Evolutionary conservation across 2,797 vertebrate genomes (phyloP), one percentile per base, ranked within the genome.

Genomic region (Acipenser ruthenus): DNA sequence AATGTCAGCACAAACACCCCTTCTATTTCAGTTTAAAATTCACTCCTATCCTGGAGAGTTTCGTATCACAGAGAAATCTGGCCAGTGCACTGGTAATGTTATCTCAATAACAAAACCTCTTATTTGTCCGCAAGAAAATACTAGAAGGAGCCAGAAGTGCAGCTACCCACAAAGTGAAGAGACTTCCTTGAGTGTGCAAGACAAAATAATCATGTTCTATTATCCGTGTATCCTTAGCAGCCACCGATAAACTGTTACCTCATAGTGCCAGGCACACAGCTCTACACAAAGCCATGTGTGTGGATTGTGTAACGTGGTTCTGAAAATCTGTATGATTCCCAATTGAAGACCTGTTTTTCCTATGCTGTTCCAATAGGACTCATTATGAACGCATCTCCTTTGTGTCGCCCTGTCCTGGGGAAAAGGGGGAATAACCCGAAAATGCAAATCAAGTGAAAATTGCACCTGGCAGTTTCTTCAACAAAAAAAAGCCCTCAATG

Each of bases 1-100:
- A 76, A 80, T 70, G 76, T 77, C 64, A 74, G 60, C 64, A 73
- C 70, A 75, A 76, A 67, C 7, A 74, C 11, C 56, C 70, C 73
- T 67, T 7, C 13, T 72, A 60, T 66, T 63, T 67, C 65, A 73
- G 63, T 50, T 10, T 68, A 55, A 55, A 55, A 8, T 8, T 37
- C 60, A 62, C 18, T 62, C 52, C 52, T 55, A 9, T n/a, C n/a
- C n/a, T n/a, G 9, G 52, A 9, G 47, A 48, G 60, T 62, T 62
- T 79, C 55, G 68, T 56, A 66, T 56, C 66, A 2, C 63, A 37
- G 23, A 37, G 23, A 37, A 37, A 37, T 37, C 23, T 37, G 23
- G 2, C 23, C 23, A 62, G 13, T 58, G 55, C 12, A 6, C 55
- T 58, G 60, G 60, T 37, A 37, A 37, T 23, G 18, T 62, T 9